These are phyloP conservation scores for Sebastes minor DNA, from an alignment of 2,797 vertebrate species.

Conservation along the genomic window DNA sequence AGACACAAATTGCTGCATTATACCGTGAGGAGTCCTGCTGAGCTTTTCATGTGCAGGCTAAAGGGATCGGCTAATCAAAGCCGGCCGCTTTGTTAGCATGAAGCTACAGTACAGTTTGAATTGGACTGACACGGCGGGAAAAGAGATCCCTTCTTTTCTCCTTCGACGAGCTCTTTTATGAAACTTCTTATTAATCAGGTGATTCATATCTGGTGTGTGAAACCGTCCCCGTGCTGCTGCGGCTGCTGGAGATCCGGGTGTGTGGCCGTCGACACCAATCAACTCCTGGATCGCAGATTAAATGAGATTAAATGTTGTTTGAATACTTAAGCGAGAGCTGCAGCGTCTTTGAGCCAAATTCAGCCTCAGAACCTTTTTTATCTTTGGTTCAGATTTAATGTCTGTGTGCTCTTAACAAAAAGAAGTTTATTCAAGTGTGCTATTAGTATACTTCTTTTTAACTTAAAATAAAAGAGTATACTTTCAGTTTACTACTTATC, in stretches of 20 bases:
- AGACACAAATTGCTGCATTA: constrained; percentile 70
- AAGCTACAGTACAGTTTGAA: neutral
- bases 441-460: no score
- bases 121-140: neutral
- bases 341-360: neutral
- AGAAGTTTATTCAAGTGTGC: no score
- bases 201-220: neutral
- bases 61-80: constrained; percentile 58
- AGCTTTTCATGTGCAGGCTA: constrained; percentile 69
- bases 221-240: neutral
- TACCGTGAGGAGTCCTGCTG: constrained; percentile 60
- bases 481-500: no score
- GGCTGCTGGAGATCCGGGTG: neutral
- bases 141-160: neutral
- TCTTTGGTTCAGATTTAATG: no score
- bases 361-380: no score
- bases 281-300: neutral
- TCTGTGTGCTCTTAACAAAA: no score
- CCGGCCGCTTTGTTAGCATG: neutral
- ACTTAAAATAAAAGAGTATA: no score
- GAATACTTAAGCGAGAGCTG: neutral
- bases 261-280: neutral
- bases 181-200: neutral
- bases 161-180: neutral
- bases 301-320: constrained; percentile 8